Conservation (phyloP, 2,888 invertebrate genomes). For the Scaeva pyrastri region DNA sequence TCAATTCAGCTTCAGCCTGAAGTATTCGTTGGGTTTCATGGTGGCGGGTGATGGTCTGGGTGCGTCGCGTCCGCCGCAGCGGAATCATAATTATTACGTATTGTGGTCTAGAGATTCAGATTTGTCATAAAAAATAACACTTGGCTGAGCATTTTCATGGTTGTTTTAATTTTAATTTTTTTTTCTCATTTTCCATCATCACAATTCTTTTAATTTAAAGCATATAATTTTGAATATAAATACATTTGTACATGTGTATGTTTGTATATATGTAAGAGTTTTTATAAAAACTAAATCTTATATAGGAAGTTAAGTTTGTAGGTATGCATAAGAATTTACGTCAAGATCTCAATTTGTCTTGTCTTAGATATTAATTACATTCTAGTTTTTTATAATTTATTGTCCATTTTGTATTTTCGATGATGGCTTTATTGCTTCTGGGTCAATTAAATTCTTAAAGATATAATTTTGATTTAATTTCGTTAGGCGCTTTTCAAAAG, state of each 20-base stretch:
- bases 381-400: too few species aligned
- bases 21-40: constrained; percentile 12
- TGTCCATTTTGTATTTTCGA: too few species aligned
- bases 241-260: too few species aligned
- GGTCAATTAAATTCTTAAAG: too few species aligned
- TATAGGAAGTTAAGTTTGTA: constrained; percentile 1
- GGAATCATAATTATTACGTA: constrained; percentile 43
- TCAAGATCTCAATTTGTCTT: constrained; percentile 19
- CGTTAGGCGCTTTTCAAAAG: too few species aligned
- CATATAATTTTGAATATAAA: not conserved
- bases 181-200: not conserved
- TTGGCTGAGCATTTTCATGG: constrained; percentile 61
- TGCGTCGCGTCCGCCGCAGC: constrained; percentile 7
- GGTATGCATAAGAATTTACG: not conserved
- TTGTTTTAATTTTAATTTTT: constrained; percentile 23
- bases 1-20: constrained; percentile 46
- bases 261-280: not conserved
- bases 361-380: not conserved
- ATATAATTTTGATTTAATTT: too few species aligned
- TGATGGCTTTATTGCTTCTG: too few species aligned
- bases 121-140: constrained; percentile 54
- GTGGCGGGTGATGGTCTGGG: not conserved
- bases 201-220: not conserved
- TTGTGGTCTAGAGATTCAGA: constrained; percentile 35
- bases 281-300: not conserved